Base-by-base conservation (phyloP, 2,888 invertebrate genomes). In the Theodoxus fluviatilis region DNA sequence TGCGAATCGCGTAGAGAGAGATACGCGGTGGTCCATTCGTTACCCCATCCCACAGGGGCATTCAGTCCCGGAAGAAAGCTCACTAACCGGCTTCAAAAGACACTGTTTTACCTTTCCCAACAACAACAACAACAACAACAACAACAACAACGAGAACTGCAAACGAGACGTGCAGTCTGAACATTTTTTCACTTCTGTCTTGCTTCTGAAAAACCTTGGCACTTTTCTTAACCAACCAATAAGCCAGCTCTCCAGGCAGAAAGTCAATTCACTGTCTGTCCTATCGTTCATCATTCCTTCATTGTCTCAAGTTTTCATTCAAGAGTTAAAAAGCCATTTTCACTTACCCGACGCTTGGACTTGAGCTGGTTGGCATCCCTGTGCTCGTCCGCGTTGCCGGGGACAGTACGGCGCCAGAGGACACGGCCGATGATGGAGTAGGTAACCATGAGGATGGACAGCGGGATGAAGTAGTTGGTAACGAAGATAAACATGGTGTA, bases 371-470 rank as follows among this genome's bases (percentile, higher is more conserved):
- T 86, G 52, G 82, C 78, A 77, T 89, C 89, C 57, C 89, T 75
- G 7, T 79, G 80, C 12, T 84, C 81, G 73, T 89, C 87, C 0
- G 88, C 87, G 75, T 89, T 88, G 3, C 89, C 89, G 0, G 89
- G 89, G 0, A 87, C 81, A 6, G 86, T 86, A 33, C 88, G 80
- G 55, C 85, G 80, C 87, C 89, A 89, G 75, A 89, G 82, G 68
- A 87, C 81, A 74, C 84, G 80, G 25, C 86, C 87, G 37, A 89
- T 87, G 69, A 87, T 83, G 49, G 87, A 80, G 78, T 89, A 89
- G 12, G 88, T 87, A 74, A 87, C 84, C 2, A 85, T 83, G 31
- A 89, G 83, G n/a, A 87, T 85, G n/a, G 83, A 67, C 71, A 89
- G 80, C 0, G 89, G 89, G 25, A 89, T 77, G 15, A 87, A 77